Base-by-base conservation (phyloP, 1,140 invertebrate species). In the Pseudomyrmex gracilis region DNA sequence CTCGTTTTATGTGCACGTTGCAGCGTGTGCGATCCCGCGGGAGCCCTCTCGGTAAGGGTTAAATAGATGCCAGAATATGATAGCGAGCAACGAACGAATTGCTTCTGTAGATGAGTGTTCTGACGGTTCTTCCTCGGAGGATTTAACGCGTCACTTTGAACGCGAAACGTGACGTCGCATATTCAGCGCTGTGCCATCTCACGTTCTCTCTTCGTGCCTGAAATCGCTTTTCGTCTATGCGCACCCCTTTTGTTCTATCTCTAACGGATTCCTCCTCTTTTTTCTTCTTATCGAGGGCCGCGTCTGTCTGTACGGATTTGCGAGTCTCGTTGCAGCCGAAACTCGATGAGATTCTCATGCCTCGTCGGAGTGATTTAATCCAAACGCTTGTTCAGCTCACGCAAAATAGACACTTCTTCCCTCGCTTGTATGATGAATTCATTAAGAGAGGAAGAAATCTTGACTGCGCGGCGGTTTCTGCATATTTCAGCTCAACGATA, bases 81-180 rank as follows among this genome's bases (percentile, higher is more conserved):
- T 70, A 47, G 1, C 53, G 53, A 24, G 43, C 43, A 24, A 55
- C 61, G 20, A 80, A 58, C 10, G 53, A 49, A 58, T 10, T 70
- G 76, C 43, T 71, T 71, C 43, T 12, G 53, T 13, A 78, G 76
- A 80, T 70, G 76, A 78, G 43, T 13, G 15, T 8, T 13, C 64
- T 70, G 76, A 70, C 55, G 53, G 66, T 34, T 49, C 10, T 7
- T 71, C 22, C 43, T 17, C 20, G 43, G 76, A 70, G 76, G 53
- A 78, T 78, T 58, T 78, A 58, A 51, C 43, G 45, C 15, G 34
- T 77, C 66, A 47, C 10, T n/a, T 20, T 53, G 20, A 70, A 78
- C 53, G 45, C 66, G 55, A 70, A 70, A 80, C 64, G 76, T 80
- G 76, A 80, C 53, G 76, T 80, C 53, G 76, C 76, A 80, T 80